phyloP scores from a whole-genome alignment of 2,797 vertebrate species.

The Myripristis murdjan region DNA sequence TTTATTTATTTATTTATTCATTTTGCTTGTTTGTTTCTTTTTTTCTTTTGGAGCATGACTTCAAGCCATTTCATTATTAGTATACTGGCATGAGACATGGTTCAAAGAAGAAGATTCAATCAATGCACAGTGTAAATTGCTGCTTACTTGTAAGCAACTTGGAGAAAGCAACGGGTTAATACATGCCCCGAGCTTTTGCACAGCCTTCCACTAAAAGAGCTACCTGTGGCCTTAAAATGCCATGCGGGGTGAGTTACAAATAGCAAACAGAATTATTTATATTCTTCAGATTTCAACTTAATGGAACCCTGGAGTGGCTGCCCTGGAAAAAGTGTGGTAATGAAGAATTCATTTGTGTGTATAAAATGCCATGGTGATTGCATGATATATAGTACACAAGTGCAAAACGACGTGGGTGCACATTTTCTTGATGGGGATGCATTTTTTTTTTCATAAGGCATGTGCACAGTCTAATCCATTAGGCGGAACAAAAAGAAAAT shows the following conservation, averaged over 20 bases:
- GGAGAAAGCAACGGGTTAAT: constrained; percentile 25
- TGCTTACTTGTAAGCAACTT: constrained; percentile 21
- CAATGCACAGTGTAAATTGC: background rate
- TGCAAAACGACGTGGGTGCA: too few species aligned
- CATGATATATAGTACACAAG: constrained; percentile 52
- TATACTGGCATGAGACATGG: constrained; percentile 41
- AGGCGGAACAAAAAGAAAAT: too few species aligned
- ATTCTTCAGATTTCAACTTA: constrained; percentile 56
- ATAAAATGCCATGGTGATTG: constrained; percentile 52
- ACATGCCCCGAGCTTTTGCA: constrained; percentile 5
- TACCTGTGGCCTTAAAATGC: constrained; percentile 38
- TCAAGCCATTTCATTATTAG: constrained; percentile 60
- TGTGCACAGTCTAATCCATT: too few species aligned
- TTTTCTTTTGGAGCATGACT: constrained; percentile 45
- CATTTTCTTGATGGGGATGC: too few species aligned
- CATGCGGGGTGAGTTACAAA: constrained; percentile 47
- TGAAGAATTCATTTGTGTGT: constrained; percentile 67
- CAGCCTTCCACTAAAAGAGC: constrained; percentile 31
- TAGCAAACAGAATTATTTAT: constrained; percentile 66
- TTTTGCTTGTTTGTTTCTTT: too few species aligned
- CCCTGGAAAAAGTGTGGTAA: constrained; percentile 54
- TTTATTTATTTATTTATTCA: too few species aligned
- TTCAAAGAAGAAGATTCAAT: constrained; percentile 14
- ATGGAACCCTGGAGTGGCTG: constrained; percentile 49
- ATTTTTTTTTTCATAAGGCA: too few species aligned